Conservation (phyloP, 2,888 invertebrate species). For the Meta bourneti region DNA sequence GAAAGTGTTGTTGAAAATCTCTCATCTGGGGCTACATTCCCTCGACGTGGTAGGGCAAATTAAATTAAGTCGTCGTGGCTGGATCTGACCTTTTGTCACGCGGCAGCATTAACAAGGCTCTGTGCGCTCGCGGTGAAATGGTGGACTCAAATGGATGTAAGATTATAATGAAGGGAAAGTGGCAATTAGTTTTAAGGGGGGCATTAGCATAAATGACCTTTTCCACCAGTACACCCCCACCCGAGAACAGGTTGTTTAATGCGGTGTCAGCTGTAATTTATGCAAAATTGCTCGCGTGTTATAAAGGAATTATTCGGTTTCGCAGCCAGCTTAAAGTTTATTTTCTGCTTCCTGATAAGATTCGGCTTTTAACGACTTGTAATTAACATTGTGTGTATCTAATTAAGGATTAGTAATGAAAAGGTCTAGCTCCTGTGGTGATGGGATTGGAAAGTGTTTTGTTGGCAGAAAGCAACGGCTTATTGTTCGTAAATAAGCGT, state of each 20-base stretch:
- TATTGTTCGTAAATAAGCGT: not conserved
- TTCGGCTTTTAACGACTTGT: slow-evolving; percentile 30
- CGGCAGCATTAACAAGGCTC: slow-evolving; percentile 32
- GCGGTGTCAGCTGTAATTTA: slow-evolving; percentile 57
- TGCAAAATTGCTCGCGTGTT: slow-evolving; percentile 47
- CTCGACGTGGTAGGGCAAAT: slow-evolving; percentile 7
- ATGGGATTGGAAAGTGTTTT: not conserved
- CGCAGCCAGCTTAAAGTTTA: not conserved
- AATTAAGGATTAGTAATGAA: slow-evolving; percentile 17
- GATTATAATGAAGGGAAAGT: slow-evolving; percentile 49
- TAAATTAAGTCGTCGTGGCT: slow-evolving; percentile 42
- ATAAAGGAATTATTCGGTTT: slow-evolving; percentile 48
- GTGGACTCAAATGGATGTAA: slow-evolving; percentile 38
- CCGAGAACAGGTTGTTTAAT: slow-evolving; percentile 58
- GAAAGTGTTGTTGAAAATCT: not conserved
- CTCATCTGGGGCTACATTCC: not conserved
- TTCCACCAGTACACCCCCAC: slow-evolving; percentile 14
- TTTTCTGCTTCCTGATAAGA: slow-evolving; percentile 22
- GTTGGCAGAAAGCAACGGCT: not conserved
- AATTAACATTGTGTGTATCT: slow-evolving; percentile 22
- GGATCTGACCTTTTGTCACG: slow-evolving; percentile 46
- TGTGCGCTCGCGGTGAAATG: slow-evolving; percentile 14
- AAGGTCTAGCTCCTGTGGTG: not conserved
- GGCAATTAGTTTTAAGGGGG: slow-evolving; percentile 61
- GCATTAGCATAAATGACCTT: slow-evolving; percentile 62